Conservation (phyloP, 2,797 vertebrate genomes). For the Ctenopoma multispine region DNA sequence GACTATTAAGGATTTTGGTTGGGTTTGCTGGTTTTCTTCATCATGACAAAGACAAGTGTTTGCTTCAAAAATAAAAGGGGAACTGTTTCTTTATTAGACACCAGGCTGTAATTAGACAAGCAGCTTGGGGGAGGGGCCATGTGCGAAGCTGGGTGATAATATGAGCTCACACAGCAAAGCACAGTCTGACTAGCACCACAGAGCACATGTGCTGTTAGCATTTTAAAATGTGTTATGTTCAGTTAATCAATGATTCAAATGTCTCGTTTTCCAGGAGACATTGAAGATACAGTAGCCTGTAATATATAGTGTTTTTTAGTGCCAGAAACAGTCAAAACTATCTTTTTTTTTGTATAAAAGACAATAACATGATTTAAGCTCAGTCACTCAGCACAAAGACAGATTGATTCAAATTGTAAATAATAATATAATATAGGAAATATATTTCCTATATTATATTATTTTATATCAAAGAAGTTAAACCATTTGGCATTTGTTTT, state of each 20-base stretch:
- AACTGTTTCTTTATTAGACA: constrained; percentile 81
- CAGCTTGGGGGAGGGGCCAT: constrained; percentile 67
- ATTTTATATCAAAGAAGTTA: not conserved
- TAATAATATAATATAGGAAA: not conserved
- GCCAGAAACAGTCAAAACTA: not conserved
- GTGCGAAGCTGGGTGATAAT: constrained; percentile 50
- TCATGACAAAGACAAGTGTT: constrained; percentile 13
- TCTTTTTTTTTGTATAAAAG: not conserved
- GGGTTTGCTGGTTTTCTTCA: too few species aligned
- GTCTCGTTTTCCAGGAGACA: not conserved
- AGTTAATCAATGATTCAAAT: not conserved
- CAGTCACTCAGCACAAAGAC: not conserved
- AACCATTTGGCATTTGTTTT: too few species aligned
- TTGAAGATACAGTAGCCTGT: not conserved
- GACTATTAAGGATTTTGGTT: not conserved
- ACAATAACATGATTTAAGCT: not conserved
- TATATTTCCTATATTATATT: not conserved
- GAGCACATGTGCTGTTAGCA: constrained; percentile 8
- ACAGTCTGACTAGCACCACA: constrained; percentile 10
- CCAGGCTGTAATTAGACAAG: constrained; percentile 80
- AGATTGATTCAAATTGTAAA: not conserved
- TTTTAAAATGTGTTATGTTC: constrained; percentile 10
- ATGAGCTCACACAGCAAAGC: constrained; percentile 32
- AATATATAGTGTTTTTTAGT: not conserved
- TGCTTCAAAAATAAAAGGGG: constrained; percentile 47